Conservation (phyloP, 1,140 invertebrate species). For the Bombus difficillimus region DNA sequence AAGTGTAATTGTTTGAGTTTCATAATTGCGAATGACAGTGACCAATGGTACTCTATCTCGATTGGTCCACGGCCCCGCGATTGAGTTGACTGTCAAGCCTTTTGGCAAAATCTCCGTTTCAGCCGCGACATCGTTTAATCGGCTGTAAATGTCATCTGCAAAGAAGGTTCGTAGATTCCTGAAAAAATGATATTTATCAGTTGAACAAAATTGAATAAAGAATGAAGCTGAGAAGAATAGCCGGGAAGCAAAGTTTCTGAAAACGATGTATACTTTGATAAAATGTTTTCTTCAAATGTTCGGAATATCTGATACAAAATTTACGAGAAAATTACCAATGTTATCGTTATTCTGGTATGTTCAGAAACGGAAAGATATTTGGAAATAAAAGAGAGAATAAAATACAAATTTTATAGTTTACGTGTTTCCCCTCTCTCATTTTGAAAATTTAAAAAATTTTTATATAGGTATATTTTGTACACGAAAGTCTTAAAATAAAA, state of each 20-base stretch:
- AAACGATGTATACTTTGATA: neutral
- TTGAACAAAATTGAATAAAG: neutral
- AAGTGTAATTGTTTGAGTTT: slow-evolving; percentile 84
- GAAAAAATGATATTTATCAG: slow-evolving; percentile 1
- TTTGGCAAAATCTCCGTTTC: slow-evolving; percentile 84
- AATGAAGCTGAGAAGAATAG: neutral
- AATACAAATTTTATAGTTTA: neutral
- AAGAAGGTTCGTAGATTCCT: slow-evolving; percentile 90
- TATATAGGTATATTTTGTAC: neutral
- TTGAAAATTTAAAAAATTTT: neutral
- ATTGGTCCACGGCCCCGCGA: slow-evolving; percentile 91
- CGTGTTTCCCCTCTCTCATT: neutral
- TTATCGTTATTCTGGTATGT: neutral
- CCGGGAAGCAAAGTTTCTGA: slow-evolving; percentile 38
- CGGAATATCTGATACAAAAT: neutral
- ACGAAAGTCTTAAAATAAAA: too few relatives aligned
- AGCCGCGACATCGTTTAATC: slow-evolving; percentile 87
- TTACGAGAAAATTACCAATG: too few relatives aligned
- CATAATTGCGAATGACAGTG: slow-evolving; percentile 88
- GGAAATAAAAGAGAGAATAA: neutral
- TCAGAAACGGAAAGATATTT: neutral
- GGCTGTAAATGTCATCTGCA: slow-evolving; percentile 91
- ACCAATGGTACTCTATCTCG: slow-evolving; percentile 92
- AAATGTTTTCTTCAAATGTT: neutral
- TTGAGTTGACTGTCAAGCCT: slow-evolving; percentile 85